phyloP scores from a whole-genome alignment of 2,113 vertebrate species.

The Arothron firmamentum region DNA sequence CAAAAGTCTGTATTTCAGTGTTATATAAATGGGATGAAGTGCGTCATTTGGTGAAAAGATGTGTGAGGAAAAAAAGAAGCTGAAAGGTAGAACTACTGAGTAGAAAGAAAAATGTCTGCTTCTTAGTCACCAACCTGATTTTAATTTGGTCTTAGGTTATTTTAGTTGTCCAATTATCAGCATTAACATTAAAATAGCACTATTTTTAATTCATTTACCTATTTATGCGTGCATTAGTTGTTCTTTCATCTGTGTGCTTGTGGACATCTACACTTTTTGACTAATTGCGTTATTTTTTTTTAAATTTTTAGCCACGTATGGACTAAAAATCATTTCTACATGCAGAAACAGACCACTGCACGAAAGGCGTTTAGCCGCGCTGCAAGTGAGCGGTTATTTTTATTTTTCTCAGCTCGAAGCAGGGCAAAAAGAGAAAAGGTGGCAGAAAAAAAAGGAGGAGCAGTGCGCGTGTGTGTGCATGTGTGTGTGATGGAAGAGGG shows the following conservation, averaged over 20 bases:
- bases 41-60: not conserved
- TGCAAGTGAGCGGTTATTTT: conserved; percentile 61
- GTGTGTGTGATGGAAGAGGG: conserved; percentile 30
- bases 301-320: not conserved
- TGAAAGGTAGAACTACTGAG: not conserved
- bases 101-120: not conserved
- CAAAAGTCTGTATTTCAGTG: not conserved
- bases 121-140: too few relatives aligned
- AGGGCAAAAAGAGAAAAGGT: conserved; percentile 49
- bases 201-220: too few relatives aligned
- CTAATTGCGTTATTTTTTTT: not conserved
- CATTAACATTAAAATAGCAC: too few relatives aligned
- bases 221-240: not conserved
- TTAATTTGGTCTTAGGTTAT: too few relatives aligned
- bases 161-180: too few relatives aligned
- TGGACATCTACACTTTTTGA: not conserved
- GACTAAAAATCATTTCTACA: conserved; percentile 31
- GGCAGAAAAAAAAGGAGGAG: conserved; percentile 19
- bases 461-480: conserved; percentile 11
- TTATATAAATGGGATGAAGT: not conserved
- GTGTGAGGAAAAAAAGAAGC: not conserved
- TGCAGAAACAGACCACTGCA: conserved; percentile 38
- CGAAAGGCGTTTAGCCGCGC: conserved; percentile 44
- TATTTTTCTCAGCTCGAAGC: conserved; percentile 59
- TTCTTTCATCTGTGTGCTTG: too few relatives aligned